Conservation (phyloP, 2,888 invertebrate species). For the Spilarctia lutea region DNA sequence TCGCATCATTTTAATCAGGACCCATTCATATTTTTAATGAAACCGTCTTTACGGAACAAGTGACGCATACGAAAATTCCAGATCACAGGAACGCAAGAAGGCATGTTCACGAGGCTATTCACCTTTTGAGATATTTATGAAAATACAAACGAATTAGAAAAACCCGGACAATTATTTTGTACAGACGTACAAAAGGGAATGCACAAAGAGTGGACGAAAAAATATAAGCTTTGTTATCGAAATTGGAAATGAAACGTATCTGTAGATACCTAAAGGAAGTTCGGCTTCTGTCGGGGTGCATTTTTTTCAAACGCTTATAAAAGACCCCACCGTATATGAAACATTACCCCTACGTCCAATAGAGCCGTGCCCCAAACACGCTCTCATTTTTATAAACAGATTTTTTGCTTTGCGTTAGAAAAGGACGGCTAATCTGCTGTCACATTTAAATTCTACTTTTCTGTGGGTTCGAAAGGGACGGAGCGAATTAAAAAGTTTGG, state of each 20-base stretch:
- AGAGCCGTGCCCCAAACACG: conserved; percentile 74
- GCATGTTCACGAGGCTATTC: conserved; percentile 27
- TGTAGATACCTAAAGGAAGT: conserved; percentile 80
- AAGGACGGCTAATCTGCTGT: conserved; percentile 59
- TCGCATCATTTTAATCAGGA: conserved; percentile 57
- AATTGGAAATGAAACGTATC: conserved; percentile 82
- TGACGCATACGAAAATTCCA: conserved; percentile 67
- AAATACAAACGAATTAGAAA: conserved; percentile 72
- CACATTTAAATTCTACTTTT: conserved; percentile 42
- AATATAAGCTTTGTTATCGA: conserved; percentile 84
- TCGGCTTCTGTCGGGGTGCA: conserved; percentile 75
- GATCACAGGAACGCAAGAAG: conserved; percentile 54
- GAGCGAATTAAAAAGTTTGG: conserved; percentile 81
- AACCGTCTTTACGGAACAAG: conserved; percentile 56
- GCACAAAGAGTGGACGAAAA: conserved; percentile 61
- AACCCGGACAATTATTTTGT: conserved; percentile 77
- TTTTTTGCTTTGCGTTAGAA: conserved; percentile 80
- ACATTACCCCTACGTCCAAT: conserved; percentile 83
- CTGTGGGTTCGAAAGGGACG: conserved; percentile 66
- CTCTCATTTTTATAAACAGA: conserved; percentile 83
- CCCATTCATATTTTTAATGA: conserved; percentile 62
- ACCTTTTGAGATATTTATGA: conserved; percentile 65
- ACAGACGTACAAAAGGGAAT: conserved; percentile 66
- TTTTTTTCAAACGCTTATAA: conserved; percentile 78
- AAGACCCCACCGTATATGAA: conserved; percentile 83